Evolutionary conservation across 2,797 vertebrate genomes (phyloP), one percentile per base, ranked within the genome.

Genomic region (Iguana delicatissima): DNA sequence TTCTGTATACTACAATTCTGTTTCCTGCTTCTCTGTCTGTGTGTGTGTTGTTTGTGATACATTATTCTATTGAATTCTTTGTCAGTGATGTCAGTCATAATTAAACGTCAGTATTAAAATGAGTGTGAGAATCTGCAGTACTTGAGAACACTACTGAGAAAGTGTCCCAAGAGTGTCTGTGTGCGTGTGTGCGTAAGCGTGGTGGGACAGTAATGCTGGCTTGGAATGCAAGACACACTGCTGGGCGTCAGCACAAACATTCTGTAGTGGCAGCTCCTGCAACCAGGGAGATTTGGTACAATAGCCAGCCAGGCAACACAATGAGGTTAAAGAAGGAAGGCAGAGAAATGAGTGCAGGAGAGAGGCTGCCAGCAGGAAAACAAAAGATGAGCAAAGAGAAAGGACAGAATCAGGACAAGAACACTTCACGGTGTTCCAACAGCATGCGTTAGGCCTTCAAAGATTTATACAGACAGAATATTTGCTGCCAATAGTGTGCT

Each of bases 211-310:
- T 29, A 35, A 77, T 67, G 81, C 46, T 64, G 88, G 57, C 13
- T 13, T 35, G 59, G 81, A 64, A 84, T 64, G 55, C 81, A 35
- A 77, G 57, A 57, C 80, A 64, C 57, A 12, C 69, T 26, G 80
- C 14, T 50, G 72, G 69, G 38, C 69, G 76, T 14, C 62, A 55
- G 55, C 12, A 18, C 35, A 57, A 72, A 29, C 88, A 89, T 89
- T 89, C 73, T 77, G n/a, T 84, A 67, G 88, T 84, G 42, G 4
- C 13, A 42, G 42, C 73, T 84, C 14, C 32, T 55, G 88, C 88
- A 84, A 29, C 88, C 88, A 84, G 64, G 88, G 88, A 79, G 77
- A 89, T 73, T 13, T 89, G 18, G 6, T 42, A 77, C 81, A 77
- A 89, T 84, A 79, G 73, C 55, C 50, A 52, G 42, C 57, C 29